These are phyloP conservation scores for Erythrolamprus reginae DNA, from an alignment of 2,113 vertebrate species.

Conservation along the genomic window DNA sequence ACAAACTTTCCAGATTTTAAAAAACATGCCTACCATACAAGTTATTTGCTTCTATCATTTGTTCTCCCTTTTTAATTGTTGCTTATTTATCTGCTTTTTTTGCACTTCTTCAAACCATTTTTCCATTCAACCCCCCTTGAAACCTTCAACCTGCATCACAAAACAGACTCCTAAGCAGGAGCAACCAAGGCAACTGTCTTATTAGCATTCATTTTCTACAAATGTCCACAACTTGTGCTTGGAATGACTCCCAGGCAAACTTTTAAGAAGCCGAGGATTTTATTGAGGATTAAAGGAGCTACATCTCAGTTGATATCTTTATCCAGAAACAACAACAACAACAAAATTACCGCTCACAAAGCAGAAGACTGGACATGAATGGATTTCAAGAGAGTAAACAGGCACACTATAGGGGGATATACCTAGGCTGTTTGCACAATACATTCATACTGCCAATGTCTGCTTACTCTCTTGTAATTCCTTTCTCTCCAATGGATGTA, in stretches of 20 bases:
- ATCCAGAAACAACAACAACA: background rate
- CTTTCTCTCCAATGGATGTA: background rate
- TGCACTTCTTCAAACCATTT: background rate
- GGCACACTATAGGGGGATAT: background rate
- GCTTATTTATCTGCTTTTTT: background rate
- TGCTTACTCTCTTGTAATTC: background rate
- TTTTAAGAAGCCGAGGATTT: background rate
- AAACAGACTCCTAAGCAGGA: background rate
- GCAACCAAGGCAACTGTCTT: background rate
- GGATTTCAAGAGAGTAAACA: background rate
- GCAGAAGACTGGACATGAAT: background rate
- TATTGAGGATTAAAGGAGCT: background rate
- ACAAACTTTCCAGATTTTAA: background rate
- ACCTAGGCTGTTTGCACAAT: background rate
- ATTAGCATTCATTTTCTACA: background rate
- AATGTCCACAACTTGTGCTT: background rate
- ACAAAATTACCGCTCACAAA: background rate
- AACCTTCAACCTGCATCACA: background rate
- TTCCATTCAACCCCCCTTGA: too few species aligned
- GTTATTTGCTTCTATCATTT: background rate
- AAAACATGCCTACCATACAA: background rate
- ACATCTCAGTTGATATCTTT: background rate
- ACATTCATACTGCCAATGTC: background rate
- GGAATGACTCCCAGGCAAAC: background rate
- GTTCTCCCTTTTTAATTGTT: background rate